Conservation (phyloP, 2,113 vertebrate genomes). For the Pogona vitticeps region DNA sequence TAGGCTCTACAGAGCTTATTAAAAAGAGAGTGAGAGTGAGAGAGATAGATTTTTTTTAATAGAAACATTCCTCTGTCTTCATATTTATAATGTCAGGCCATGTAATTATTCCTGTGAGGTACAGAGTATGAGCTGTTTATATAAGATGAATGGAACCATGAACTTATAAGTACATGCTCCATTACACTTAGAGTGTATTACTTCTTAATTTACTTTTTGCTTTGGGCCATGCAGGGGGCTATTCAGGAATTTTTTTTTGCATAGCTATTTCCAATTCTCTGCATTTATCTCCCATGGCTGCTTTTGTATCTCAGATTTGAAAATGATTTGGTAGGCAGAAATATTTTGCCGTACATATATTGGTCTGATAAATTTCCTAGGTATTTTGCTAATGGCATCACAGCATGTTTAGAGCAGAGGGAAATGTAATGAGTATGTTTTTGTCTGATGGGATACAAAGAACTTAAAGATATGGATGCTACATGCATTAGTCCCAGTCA, state of each 20-base stretch:
- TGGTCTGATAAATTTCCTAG: conserved; percentile 70
- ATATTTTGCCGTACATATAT: conserved; percentile 51
- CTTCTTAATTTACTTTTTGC: conserved; percentile 78
- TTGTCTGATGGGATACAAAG: conserved; percentile 65
- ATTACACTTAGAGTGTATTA: conserved; percentile 71
- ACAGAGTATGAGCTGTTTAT: conserved; percentile 65
- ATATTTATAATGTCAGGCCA: conserved; percentile 53
- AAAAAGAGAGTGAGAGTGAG: conserved; percentile 1
- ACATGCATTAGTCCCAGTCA: not conserved
- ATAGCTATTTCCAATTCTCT: conserved; percentile 64
- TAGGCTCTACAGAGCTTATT: conserved; percentile 31
- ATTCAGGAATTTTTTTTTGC: conserved; percentile 64
- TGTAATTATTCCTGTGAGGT: conserved; percentile 69
- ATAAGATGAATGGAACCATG: conserved; percentile 73
- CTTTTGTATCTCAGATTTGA: conserved; percentile 66
- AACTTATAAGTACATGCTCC: conserved; percentile 69
- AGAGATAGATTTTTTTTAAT: not conserved
- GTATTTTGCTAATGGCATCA: conserved; percentile 67
- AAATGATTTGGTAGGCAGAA: conserved; percentile 67
- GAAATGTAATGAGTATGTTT: conserved; percentile 59
- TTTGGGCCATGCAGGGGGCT: conserved; percentile 65
- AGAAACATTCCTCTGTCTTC: conserved; percentile 41
- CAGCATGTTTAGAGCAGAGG: conserved; percentile 44
- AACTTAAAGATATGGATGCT: conserved; percentile 48
- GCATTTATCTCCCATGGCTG: conserved; percentile 67